Evolutionary conservation across 2,113 vertebrate species (phyloP).

Genomic region (Catharus minimus): DNA sequence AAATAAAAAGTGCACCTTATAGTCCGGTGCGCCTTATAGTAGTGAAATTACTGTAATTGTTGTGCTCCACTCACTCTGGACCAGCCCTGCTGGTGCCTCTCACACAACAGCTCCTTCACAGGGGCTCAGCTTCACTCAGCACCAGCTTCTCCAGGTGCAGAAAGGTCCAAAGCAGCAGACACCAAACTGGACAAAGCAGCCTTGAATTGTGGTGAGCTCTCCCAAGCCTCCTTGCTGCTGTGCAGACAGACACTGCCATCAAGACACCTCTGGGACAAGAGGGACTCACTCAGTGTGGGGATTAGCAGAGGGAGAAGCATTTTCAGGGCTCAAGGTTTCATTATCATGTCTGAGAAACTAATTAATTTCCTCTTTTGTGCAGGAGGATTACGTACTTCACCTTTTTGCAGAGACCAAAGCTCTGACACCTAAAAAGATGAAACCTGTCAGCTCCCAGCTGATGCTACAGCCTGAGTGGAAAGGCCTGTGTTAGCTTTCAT

Average conservation of each 20-base stretch:
- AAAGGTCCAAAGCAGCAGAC: neutral
- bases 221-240: neutral
- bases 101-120: neutral
- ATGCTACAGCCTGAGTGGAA: neutral
- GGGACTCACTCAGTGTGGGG: neutral
- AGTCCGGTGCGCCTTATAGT: too few species aligned
- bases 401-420: neutral
- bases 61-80: fast-evolving
- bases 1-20: too few species aligned
- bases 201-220: neutral
- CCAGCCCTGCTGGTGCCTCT: neutral
- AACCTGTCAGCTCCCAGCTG: neutral
- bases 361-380: neutral
- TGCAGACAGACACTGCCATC: fast-evolving
- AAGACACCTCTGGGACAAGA: neutral
- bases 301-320: neutral
- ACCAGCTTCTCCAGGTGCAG: neutral
- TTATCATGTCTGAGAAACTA: neutral
- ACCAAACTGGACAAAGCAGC: neutral
- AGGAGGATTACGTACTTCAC: neutral
- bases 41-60: neutral
- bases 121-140: neutral
- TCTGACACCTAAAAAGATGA: neutral
- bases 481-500: neutral
- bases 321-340: neutral